These are phyloP conservation scores for Lytechinus variegatus DNA, from an alignment of 35 echinoderm and acorn worm species.

Conservation along the genomic window DNA sequence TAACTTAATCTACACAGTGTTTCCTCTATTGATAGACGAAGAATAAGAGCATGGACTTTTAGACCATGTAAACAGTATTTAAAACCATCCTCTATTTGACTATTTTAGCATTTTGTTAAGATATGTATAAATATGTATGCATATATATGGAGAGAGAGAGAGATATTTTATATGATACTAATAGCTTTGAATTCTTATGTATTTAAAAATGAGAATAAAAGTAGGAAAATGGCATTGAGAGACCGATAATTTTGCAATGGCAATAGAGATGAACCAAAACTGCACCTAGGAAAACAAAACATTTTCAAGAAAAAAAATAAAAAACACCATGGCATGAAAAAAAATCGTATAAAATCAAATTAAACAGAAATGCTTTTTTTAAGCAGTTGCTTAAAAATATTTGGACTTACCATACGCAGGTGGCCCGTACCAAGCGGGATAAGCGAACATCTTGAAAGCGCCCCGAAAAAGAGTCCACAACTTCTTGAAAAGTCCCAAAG, in stretches of 20 bases:
- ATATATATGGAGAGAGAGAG: no score
- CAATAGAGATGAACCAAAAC: not conserved
- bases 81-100: no score
- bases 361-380: not conserved
- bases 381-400: not conserved
- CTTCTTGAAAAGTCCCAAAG: not conserved
- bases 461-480: not conserved
- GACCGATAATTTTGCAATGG: not conserved
- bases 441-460: slow-evolving; percentile 16
- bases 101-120: no score
- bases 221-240: no score
- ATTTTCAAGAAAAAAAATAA: not conserved
- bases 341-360: not conserved
- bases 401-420: slow-evolving; percentile 16
- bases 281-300: not conserved
- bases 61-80: no score
- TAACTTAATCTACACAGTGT: no score
- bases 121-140: no score
- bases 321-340: not conserved
- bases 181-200: no score
- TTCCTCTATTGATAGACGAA: no score
- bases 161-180: no score
- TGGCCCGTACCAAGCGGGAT: slow-evolving; percentile 10
- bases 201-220: no score
- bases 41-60: no score